Evolutionary conservation across 2,113 vertebrate species (phyloP).

Genomic region (Capra hircus): DNA sequence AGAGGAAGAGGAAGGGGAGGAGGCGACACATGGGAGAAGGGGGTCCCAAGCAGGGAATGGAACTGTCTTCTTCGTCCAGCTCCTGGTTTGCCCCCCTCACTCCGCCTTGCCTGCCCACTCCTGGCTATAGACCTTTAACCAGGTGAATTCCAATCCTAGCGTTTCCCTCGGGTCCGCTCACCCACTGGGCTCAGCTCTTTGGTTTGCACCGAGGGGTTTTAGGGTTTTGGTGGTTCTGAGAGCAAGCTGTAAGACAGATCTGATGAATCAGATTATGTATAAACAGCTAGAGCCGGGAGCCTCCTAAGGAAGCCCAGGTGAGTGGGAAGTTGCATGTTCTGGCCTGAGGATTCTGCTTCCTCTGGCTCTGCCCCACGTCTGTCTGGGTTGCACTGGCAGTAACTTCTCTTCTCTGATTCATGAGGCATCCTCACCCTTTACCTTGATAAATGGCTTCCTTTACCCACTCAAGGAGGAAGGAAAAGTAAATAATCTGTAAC

Average conservation of each 20-base stretch:
- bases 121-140: not conserved
- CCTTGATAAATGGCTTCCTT: not conserved
- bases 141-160: not conserved
- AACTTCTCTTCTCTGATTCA: not conserved
- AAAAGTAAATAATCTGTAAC: not conserved
- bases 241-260: not conserved
- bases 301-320: not conserved
- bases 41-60: not conserved
- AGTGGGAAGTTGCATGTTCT: not conserved
- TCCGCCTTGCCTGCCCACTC: no score
- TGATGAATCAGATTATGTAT: not conserved
- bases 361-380: not conserved
- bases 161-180: not conserved
- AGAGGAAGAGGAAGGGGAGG: not conserved
- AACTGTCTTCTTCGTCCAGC: not conserved
- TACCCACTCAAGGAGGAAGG: not conserved
- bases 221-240: not conserved
- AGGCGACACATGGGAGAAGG: not conserved
- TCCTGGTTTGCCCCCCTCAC: rapidly evolving
- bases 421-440: not conserved
- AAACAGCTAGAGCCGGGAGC: not conserved
- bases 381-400: not conserved
- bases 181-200: not conserved
- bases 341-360: not conserved
- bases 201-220: not conserved